These are phyloP conservation scores for Ylistrum balloti DNA, from an alignment of 1,140 invertebrate genomes.

Conservation along the genomic window DNA sequence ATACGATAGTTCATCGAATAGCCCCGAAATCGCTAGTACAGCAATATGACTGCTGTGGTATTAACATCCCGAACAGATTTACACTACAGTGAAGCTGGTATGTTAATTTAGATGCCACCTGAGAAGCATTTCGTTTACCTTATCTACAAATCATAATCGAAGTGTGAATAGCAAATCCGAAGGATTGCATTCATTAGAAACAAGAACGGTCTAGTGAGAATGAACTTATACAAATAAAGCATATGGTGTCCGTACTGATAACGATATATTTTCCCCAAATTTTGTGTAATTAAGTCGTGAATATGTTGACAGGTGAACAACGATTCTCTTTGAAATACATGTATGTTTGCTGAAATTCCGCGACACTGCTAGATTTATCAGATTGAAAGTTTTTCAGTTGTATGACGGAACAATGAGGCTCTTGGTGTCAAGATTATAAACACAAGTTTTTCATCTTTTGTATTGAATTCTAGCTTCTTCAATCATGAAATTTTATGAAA, in stretches of 20 bases:
- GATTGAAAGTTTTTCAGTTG: constrained; percentile 3
- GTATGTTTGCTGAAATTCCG: neutral
- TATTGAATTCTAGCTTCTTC: neutral
- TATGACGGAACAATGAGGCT: neutral
- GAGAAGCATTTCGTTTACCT: no score
- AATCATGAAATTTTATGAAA: constrained; percentile 36
- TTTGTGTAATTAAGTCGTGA: neutral
- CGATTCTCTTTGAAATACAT: neutral
- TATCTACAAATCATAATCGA: no score
- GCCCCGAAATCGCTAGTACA: no score
- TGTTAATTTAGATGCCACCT: no score
- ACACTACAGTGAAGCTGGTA: no score
- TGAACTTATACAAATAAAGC: neutral
- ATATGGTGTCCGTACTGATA: neutral
- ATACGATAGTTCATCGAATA: no score
- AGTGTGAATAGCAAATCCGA: no score
- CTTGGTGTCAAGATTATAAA: neutral
- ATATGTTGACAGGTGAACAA: constrained; percentile 4
- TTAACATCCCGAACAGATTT: no score
- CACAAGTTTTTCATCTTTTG: neutral
- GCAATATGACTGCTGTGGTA: no score
- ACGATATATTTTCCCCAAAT: neutral
- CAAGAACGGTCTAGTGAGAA: neutral
- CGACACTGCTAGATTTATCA: neutral
- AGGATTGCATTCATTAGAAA: no score